These are phyloP conservation scores for Hippasteria phrygiana DNA, from an alignment of 53 echinoderm and acorn worm genomes.

Conservation along the genomic window DNA sequence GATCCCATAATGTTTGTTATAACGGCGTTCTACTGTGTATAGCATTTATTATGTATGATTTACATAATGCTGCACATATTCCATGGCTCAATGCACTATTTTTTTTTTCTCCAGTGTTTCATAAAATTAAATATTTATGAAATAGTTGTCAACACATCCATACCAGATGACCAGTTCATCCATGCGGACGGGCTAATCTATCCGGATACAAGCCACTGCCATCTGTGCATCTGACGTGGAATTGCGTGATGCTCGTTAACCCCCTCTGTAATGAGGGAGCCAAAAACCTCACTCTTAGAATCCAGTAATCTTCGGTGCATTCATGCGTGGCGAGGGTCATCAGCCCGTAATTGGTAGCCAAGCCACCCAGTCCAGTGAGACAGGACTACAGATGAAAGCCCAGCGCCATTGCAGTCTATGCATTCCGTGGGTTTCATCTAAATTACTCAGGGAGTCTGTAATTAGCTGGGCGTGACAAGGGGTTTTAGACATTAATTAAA, in stretches of 20 bases:
- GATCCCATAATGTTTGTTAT: too few relatives aligned
- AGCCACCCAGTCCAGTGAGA: not conserved
- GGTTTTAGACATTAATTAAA: not conserved
- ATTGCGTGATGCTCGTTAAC: not conserved
- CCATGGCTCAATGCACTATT: not conserved
- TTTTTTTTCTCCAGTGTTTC: not conserved
- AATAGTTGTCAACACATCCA: not conserved
- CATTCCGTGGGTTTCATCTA: not conserved
- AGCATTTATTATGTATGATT: too few relatives aligned
- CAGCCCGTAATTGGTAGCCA: constrained; percentile 19
- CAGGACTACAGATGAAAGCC: not conserved
- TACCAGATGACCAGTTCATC: constrained; percentile 26
- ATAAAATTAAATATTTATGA: not conserved
- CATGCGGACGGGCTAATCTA: not conserved
- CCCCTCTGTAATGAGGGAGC: constrained; percentile 8
- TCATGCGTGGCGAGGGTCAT: constrained; percentile 37
- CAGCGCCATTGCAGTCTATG: not conserved
- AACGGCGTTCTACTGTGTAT: too few relatives aligned
- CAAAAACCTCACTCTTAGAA: constrained; percentile 20
- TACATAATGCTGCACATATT: not conserved
- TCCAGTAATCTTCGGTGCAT: constrained; percentile 50
- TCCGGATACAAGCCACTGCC: constrained; percentile 5
- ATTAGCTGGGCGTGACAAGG: not conserved
- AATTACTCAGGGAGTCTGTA: not conserved
- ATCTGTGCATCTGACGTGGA: not conserved